phyloP scores from a whole-genome alignment of 2,888 invertebrate genomes.

The Nephrotoma guestfalica region DNA sequence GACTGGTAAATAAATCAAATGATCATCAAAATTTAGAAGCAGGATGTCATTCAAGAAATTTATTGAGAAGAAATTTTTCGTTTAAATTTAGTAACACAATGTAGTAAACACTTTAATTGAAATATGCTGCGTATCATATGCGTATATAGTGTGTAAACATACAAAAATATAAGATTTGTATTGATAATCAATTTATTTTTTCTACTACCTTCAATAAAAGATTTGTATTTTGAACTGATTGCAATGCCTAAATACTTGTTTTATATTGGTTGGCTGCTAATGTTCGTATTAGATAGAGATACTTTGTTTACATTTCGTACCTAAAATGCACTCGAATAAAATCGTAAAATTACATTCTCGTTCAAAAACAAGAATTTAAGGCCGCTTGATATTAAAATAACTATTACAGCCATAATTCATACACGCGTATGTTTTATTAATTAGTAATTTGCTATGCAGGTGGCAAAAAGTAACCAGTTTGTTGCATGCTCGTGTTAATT shows the following conservation, averaged over 20 bases:
- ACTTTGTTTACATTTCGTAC: too few species aligned
- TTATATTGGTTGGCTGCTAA: too few species aligned
- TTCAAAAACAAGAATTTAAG: too few species aligned
- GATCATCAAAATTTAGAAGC: background rate
- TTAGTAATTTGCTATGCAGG: background rate
- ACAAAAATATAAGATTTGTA: background rate
- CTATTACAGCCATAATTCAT: background rate
- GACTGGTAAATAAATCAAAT: background rate
- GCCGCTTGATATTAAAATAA: too few species aligned
- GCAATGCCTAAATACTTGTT: too few species aligned
- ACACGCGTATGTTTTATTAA: background rate
- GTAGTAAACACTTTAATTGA: background rate
- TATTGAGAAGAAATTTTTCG: background rate
- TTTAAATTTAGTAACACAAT: background rate
- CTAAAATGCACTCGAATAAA: too few species aligned
- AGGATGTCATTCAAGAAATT: background rate
- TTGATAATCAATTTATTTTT: background rate
- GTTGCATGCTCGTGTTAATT: background rate
- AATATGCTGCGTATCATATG: background rate
- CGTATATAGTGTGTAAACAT: background rate
- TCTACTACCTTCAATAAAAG: background rate
- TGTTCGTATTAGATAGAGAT: too few species aligned
- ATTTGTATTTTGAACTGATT: too few species aligned
- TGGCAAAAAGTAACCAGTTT: background rate
- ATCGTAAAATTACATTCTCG: too few species aligned